Conservation (phyloP, 2,888 invertebrate species). For the Cephus rjabovi region DNA sequence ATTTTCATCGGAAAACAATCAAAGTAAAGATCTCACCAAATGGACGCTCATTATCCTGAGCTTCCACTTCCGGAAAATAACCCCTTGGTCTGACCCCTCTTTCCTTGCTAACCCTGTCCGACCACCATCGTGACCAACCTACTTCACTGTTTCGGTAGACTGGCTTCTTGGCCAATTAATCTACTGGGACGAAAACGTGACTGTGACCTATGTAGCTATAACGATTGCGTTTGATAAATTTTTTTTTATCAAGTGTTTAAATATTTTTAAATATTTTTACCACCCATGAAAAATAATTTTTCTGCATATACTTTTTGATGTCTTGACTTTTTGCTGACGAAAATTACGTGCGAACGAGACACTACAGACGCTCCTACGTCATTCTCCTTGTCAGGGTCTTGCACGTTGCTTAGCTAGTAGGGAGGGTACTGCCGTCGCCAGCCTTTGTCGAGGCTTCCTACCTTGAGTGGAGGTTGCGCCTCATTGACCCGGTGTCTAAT, state of each 20-base stretch:
- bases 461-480: constrained; percentile 21
- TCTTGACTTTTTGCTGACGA: background rate
- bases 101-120: background rate
- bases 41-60: background rate
- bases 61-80: background rate
- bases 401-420: background rate
- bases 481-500: constrained; percentile 58
- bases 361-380: background rate
- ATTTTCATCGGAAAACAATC: background rate
- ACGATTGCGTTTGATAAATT: background rate
- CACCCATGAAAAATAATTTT: no score
- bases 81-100: background rate
- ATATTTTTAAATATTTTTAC: background rate
- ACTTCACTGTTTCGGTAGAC: background rate
- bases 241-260: background rate
- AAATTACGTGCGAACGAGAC: background rate
- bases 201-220: background rate
- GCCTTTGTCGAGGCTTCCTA: background rate
- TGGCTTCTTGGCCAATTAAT: background rate
- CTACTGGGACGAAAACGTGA: background rate
- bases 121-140: background rate
- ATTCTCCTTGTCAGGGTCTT: background rate
- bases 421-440: background rate
- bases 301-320: background rate
- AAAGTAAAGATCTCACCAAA: background rate